Evolutionary conservation across 2,797 vertebrate species (phyloP), one percentile per base, ranked within the genome.

Genomic region (Bufotes viridis): DNA sequence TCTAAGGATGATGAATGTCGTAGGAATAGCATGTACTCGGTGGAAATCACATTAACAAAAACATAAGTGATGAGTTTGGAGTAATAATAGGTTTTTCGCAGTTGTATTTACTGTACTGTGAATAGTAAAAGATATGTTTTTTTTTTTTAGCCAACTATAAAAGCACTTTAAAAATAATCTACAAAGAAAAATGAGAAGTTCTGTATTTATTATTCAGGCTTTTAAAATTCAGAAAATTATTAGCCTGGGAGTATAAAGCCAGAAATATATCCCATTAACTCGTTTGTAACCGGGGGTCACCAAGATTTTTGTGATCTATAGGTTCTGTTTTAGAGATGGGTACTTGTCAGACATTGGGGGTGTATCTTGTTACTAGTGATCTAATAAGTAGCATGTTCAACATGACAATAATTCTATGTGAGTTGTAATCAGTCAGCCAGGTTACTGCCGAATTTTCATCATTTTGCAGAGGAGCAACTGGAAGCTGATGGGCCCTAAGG

Each of bases 41-140:
- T 34, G 15, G 81, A 78, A 87, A 87, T 78, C 58, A 78, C 26
- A 82, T 87, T 82, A 87, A 83, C 81, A 69, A 84, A 74, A 81
- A 69, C 5, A 67, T 63, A 87, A 67, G 69, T 76, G 86, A 76
- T 78, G 72, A 78, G 57, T 83, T 78, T 70, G 82, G 58, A 34
- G 72, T 78, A 74, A 78, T 83, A 87, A 83, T 87, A 57, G 24
- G 3, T 57, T 42, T 82, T 75, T 87, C 22, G 18, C 85, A 72
- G 24, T 87, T 86, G 51, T 72, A 17, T 69, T 75, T 70, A 42
- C 60, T 67, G 24, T 49, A 14, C 13, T 78, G 17, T 42, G 51
- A 78, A 78, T 65, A 83, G 58, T 82, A 81, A 81, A 72, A 81
- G 26, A 81, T 60, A 81, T 74, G 69, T 42, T 34, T 34, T 0